phyloP scores from a whole-genome alignment of 2,113 vertebrate genomes.

The Urocolius indicus region DNA sequence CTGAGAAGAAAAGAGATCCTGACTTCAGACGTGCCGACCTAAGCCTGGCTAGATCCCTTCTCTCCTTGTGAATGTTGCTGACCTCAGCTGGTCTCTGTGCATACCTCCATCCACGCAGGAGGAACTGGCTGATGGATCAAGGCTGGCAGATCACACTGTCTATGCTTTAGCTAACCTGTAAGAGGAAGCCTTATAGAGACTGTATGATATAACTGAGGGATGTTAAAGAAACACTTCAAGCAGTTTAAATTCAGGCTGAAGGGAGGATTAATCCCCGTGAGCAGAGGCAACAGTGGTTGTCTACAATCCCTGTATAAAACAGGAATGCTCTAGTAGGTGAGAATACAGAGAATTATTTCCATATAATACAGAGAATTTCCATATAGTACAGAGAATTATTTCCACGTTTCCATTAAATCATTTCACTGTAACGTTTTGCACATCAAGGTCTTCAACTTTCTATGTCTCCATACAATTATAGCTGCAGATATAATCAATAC shows the following conservation, averaged over 20 bases:
- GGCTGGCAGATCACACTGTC: neutral
- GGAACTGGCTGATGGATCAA: neutral
- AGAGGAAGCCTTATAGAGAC: neutral
- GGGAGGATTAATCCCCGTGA: neutral
- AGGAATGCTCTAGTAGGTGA: neutral
- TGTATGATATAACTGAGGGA: neutral
- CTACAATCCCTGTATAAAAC: neutral
- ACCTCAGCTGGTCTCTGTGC: neutral
- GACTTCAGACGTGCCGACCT: neutral
- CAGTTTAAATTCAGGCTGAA: neutral
- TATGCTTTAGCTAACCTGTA: neutral
- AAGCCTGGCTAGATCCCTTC: neutral
- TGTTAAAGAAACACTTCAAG: neutral
- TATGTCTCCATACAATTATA: neutral
- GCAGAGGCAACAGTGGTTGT: neutral
- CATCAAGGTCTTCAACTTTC: neutral
- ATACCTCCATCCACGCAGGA: accelerated
- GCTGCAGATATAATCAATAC: neutral
- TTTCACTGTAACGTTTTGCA: neutral
- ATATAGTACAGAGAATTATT: neutral
- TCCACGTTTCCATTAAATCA: neutral
- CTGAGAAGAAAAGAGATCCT: neutral
- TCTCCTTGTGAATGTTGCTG: neutral
- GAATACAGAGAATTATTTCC: neutral
- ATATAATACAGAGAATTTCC: neutral